These are phyloP conservation scores for Heliconius melpomene DNA, from an alignment of 1,140 invertebrate genomes.

Conservation along the genomic window DNA sequence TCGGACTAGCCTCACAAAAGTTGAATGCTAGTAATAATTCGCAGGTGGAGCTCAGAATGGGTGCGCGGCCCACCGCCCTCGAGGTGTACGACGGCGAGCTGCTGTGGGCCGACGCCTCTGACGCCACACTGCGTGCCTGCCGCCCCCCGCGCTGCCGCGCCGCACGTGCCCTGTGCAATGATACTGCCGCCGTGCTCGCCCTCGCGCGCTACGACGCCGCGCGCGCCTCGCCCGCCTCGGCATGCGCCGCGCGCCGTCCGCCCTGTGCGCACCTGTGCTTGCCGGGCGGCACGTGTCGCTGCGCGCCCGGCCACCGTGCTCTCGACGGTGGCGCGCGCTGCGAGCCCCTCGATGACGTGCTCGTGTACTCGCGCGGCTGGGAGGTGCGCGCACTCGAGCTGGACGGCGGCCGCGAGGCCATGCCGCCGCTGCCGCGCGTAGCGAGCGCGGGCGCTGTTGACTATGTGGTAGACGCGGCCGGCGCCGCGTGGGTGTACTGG, in stretches of 20 bases:
- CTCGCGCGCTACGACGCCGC: constrained; percentile 75
- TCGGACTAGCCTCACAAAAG: too few species aligned
- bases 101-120: constrained; percentile 83
- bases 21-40: neutral
- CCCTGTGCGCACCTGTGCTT: constrained; percentile 84
- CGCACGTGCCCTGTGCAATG: constrained; percentile 66
- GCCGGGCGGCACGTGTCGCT: constrained; percentile 81
- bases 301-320: constrained; percentile 83
- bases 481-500: constrained; percentile 94
- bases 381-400: constrained; percentile 91
- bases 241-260: constrained; percentile 59
- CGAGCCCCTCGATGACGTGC: constrained; percentile 80
- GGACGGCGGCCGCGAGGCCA: constrained; percentile 86
- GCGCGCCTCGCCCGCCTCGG: constrained; percentile 56
- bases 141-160: constrained; percentile 73
- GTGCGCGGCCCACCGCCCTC: constrained; percentile 80
- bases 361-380: constrained; percentile 93
- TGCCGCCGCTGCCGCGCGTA: constrained; percentile 83
- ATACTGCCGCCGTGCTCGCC: constrained; percentile 74
- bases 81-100: constrained; percentile 82
- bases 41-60: constrained; percentile 54
- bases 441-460: constrained; percentile 87
- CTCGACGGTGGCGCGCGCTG: constrained; percentile 81
- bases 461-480: constrained; percentile 91
- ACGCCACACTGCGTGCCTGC: constrained; percentile 82